phyloP scores from a whole-genome alignment of 2,888 invertebrate species.

The Dendrolimus houi region DNA sequence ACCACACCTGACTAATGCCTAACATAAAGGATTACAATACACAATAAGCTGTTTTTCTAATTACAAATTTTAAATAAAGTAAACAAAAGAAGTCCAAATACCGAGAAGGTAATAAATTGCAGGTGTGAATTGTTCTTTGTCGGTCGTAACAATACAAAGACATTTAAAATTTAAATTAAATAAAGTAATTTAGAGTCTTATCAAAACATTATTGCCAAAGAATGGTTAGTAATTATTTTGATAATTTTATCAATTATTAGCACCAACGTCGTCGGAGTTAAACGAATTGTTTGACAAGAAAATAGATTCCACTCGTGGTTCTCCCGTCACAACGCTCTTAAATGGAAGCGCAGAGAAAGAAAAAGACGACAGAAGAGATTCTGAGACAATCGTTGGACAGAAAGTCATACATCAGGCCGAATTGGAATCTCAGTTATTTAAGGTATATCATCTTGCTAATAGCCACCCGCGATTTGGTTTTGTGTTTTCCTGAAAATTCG shows the following conservation, averaged over 20 bases:
- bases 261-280: conserved; percentile 49
- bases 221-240: no score
- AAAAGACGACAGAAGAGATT: conserved; percentile 39
- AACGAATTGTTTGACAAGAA: conserved; percentile 59
- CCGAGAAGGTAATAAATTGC: no score
- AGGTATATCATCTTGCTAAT: conserved; percentile 66
- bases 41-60: no score
- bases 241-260: conserved; percentile 22
- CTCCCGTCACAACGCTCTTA: conserved; percentile 36
- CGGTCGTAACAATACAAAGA: no score
- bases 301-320: conserved; percentile 42
- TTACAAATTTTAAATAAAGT: no score
- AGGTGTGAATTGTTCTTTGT: no score
- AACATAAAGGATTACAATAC: no score
- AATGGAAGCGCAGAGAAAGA: conserved; percentile 47
- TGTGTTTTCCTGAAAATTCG: no score
- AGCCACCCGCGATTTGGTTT: no score
- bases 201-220: no score
- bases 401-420: conserved; percentile 87
- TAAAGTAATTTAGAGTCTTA: background rate
- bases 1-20: no score
- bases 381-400: conserved; percentile 46
- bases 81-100: no score
- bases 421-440: conserved; percentile 90
- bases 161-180: background rate